These are phyloP conservation scores for Umimayanthus chanpuru DNA, from an alignment of 92 coral and sea anemone species.

Conservation along the genomic window DNA sequence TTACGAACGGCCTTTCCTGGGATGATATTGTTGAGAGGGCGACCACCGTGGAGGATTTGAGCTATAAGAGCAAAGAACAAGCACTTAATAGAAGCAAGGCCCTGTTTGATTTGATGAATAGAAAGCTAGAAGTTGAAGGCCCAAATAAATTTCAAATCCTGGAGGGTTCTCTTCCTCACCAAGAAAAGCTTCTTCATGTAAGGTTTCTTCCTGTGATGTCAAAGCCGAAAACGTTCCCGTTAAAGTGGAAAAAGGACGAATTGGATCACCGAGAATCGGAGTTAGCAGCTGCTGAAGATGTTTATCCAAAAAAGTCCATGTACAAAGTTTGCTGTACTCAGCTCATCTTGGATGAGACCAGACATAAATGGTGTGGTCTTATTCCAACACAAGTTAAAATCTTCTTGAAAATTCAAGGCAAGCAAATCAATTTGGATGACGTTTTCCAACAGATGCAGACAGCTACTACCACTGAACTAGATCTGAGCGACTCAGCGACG, in stretches of 20 bases:
- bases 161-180: neutral
- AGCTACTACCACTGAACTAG: constrained; percentile 42
- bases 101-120: constrained; percentile 45
- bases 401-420: constrained; percentile 22
- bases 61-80: neutral
- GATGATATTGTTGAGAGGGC: constrained; percentile 73
- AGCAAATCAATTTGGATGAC: constrained; percentile 37
- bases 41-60: constrained; percentile 54
- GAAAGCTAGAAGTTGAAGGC: constrained; percentile 19
- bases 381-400: constrained; percentile 13
- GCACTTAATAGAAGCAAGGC: constrained; percentile 40
- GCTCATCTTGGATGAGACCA: constrained; percentile 49
- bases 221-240: constrained; percentile 60
- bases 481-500: neutral
- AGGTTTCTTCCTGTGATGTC: constrained; percentile 66
- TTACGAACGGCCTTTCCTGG: constrained; percentile 78
- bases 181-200: constrained; percentile 24
- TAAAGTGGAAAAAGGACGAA: constrained; percentile 67
- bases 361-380: constrained; percentile 37
- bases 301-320: constrained; percentile 41
- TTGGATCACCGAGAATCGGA: neutral
- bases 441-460: constrained; percentile 46
- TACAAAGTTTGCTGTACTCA: constrained; percentile 59
- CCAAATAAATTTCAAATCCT: neutral
- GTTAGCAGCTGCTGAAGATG: constrained; percentile 52